Evolutionary conservation across 2,797 vertebrate species (phyloP), one percentile per base, ranked within the genome.

Genomic region (Dermochelys coriacea): DNA sequence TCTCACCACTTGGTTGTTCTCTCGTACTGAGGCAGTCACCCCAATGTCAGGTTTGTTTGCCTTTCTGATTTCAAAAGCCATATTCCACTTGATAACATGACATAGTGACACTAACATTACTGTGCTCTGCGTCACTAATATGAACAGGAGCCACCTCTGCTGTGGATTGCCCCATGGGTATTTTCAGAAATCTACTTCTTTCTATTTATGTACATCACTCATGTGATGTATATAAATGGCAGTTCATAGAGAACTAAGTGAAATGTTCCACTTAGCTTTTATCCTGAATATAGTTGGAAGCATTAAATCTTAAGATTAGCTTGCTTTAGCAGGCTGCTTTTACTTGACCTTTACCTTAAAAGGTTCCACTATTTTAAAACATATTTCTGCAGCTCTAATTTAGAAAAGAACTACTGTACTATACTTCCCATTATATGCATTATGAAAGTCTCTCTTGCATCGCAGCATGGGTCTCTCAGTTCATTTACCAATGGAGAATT

Each of bases 1-100:
- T 18, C 16, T 1, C 18, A 6, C 51, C 52, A 51, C 84, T 91
- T 74, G 81, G 54, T 83, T 50, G 55, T 68, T 85, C 78, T 34
- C 37, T 49, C 37, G 29, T 41, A 50, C 15, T 5, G 9, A 34
- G 78, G 52, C 59, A 79, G 1, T 1, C n/a, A n/a, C 77, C 23
- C 16, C 0, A 4, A 23, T 1, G 27, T 0, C 45, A 49, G 64
- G 23, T 55, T 19, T 0, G 4, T 0, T 16, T 7, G 45, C 4
- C 41, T 11, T 45, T 52, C 8, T 3, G 83, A 68, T 74, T 55
- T 3, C 1, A 19, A 61, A 82, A 93, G 52, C 27, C 25, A 0
- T 12, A 23, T 10, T 12, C 49, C 2, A 68, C 27, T 82, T 2
- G 14, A 0, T n/a, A 61, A 9, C 1, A 41, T 4, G 81, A 27